Evolutionary conservation across 92 coral and sea anemone genomes (phyloP), one percentile per base, ranked within the genome.

Genomic region (Parazoanthus atlanticus): DNA sequence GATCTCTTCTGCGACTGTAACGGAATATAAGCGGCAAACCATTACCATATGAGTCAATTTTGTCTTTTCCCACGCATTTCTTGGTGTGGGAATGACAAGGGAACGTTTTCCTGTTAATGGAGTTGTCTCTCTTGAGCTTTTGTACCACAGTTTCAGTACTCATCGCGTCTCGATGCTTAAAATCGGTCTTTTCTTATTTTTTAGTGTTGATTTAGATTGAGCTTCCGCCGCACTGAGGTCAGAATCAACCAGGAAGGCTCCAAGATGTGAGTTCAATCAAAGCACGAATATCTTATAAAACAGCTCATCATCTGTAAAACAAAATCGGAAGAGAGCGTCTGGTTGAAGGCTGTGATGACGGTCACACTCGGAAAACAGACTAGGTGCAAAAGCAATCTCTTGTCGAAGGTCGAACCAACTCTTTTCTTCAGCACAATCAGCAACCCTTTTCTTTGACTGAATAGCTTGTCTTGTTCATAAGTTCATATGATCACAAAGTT

Each of bases 1-100:
- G 64, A 12, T 78, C 82, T 52, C 66, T 15, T 49, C 36, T n/a
- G 66, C 65, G 82, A 78, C 26, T 78, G 9, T 78, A 78, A 41
- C 82, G 82, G 65, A 43, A 78, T 49, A 78, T 78, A 0, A 78
- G 64, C 34, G 82, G 82, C 23, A 78, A 52, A 8, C 25, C 38
- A 28, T 72, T 11, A 29, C 36, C 76, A 9, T 3, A 61, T 61
- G 69, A 15, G 26, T 61, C 69, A 61, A 4, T 61, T 25, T 61
- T 25, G 1, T 28, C 69, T 28, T 61, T 61, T 61, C 69, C 5
- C 26, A 15, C 16, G 69, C 26, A 61, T 25, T 23, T 6, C 21
- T 6, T 7, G 21, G 28, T 23, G 8, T 19, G 69, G 8, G 28
- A 23, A 61, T 61, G 69, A 5, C 69, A 25, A 61, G 8, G 26